Percentiles rank a stretch among this genome's conserved stretches.
These are phyloP conservation scores for Oasisia sp. DNA, from an alignment of 2,888 invertebrate genomes.

Conservation along the genomic window DNA sequence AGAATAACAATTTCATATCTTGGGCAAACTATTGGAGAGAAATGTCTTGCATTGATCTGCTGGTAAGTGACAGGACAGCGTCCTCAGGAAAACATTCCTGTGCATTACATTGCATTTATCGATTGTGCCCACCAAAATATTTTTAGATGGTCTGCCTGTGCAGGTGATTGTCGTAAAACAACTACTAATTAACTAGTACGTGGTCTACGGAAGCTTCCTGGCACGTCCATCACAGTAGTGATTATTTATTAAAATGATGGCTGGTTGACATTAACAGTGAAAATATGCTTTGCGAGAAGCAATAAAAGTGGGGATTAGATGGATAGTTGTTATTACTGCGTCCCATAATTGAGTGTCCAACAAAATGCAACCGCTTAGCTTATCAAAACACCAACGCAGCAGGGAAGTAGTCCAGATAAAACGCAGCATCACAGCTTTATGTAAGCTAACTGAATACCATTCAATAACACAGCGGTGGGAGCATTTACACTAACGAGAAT, in stretches of 20 bases:
- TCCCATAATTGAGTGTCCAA: background rate
- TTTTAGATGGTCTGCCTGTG: background rate
- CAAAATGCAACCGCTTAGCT: background rate
- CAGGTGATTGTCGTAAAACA: background rate
- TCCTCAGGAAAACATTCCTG: too few relatives aligned
- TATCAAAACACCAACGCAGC: background rate
- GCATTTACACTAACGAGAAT: conserved; percentile 10
- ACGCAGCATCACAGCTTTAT: background rate
- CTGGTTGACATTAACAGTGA: too few relatives aligned
- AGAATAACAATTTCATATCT: too few relatives aligned
- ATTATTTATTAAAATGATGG: too few relatives aligned
- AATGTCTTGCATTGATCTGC: too few relatives aligned
- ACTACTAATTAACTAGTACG: background rate
- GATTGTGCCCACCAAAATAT: background rate
- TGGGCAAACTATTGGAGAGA: too few relatives aligned
- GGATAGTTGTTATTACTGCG: background rate
- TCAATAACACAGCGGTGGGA: background rate
- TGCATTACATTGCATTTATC: background rate
- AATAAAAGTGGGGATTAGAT: background rate
- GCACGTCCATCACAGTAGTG: background rate
- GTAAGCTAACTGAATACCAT: background rate
- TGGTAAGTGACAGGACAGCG: too few relatives aligned
- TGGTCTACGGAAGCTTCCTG: background rate
- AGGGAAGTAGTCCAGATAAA: background rate
- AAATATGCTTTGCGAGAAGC: too few relatives aligned